These are phyloP conservation scores for Dendrocincla tyrannina DNA, from an alignment of 2,797 vertebrate genomes.

Conservation along the genomic window DNA sequence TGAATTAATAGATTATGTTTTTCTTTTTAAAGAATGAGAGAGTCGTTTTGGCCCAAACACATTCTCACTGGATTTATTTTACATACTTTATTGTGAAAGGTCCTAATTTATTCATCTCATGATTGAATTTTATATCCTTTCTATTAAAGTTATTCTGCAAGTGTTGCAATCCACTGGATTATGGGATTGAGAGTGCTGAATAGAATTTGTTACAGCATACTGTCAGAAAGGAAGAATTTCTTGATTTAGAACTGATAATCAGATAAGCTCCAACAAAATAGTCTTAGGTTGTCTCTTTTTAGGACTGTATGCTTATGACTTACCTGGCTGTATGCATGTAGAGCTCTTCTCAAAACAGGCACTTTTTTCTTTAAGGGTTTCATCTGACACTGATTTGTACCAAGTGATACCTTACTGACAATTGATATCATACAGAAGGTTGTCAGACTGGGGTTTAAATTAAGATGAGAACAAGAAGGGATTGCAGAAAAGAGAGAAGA, in stretches of 20 bases:
- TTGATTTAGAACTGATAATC: conserved; percentile 10
- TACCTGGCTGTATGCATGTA: not conserved
- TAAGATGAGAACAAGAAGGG: conserved; percentile 7
- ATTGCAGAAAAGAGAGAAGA: not conserved
- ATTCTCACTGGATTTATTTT: not conserved
- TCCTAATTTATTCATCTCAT: conserved; percentile 52
- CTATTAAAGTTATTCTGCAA: conserved; percentile 37
- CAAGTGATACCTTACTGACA: not conserved
- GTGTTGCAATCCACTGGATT: conserved; percentile 18
- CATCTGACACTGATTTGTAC: not conserved
- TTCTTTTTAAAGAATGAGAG: not conserved
- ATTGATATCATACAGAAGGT: not conserved
- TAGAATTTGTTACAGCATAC: not conserved
- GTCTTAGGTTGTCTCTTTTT: not conserved
- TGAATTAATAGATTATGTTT: not conserved
- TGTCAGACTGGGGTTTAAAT: not conserved
- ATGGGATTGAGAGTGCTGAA: not conserved
- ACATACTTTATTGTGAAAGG: not conserved
- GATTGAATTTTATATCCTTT: conserved; percentile 36
- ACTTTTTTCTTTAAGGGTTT: not conserved
- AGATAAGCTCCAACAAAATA: not conserved
- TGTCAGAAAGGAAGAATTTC: not conserved
- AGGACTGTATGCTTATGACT: not conserved
- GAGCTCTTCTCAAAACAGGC: not conserved
- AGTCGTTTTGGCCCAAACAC: not conserved